These are phyloP conservation scores for Sipha flava DNA, from an alignment of 1,140 invertebrate species.

Conservation along the genomic window DNA sequence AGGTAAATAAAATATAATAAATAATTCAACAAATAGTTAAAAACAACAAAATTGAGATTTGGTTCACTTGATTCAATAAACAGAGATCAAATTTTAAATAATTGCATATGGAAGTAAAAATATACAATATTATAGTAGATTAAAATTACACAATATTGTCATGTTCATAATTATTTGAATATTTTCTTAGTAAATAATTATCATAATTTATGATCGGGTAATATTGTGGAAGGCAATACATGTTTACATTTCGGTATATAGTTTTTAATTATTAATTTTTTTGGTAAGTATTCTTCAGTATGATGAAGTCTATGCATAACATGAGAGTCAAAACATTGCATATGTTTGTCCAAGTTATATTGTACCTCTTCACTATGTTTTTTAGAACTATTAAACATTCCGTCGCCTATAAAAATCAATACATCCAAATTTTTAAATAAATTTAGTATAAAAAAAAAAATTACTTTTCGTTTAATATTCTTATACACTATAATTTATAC, in stretches of 20 bases:
- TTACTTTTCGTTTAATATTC: too few relatives aligned
- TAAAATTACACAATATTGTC: too few relatives aligned
- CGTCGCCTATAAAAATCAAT: constrained; percentile 20
- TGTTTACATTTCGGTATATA: constrained; percentile 6
- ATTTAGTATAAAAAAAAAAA: too few relatives aligned
- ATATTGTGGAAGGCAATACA: background rate
- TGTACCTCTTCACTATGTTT: background rate
- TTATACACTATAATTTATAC: too few relatives aligned
- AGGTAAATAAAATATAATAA: background rate
- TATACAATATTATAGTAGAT: too few relatives aligned
- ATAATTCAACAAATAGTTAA: background rate
- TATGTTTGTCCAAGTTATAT: constrained; percentile 1
- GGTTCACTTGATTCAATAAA: background rate
- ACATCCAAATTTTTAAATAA: too few relatives aligned
- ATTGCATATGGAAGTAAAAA: too few relatives aligned
- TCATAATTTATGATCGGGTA: background rate
- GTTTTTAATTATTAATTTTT: constrained; percentile 25
- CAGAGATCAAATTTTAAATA: background rate
- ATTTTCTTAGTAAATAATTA: too few relatives aligned
- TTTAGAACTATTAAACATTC: background rate
- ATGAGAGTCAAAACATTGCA: background rate
- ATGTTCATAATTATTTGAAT: background rate
- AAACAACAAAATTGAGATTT: background rate
- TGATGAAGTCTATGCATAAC: constrained; percentile 27
- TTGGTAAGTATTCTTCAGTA: constrained; percentile 1